Evolutionary conservation across 1,140 invertebrate species (phyloP), one percentile per base, ranked within the genome.

Genomic region (Trichonephila clavata): DNA sequence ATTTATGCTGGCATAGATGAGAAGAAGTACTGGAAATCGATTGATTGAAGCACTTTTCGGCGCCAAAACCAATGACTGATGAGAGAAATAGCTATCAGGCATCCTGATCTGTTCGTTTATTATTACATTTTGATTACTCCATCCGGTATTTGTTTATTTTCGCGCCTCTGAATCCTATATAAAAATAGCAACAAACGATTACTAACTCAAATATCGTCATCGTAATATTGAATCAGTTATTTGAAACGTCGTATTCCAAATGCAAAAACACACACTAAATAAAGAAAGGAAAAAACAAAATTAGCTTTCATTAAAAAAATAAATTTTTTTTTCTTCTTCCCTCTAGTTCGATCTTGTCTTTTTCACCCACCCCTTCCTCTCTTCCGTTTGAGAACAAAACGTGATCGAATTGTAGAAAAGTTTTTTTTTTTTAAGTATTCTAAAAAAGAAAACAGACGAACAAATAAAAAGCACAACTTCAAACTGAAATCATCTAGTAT

Each of bases 401-500:
- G 59, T 92, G 60, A 92, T 92, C 80, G 80, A 92, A 92, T 32
- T n/a, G 20, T 61, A 24, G 16, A 18, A 14, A 77, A 32, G 27
- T 39, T 39, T 39, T 39, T 39, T 39, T 39, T 39, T 39, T 39
- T 39, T 18, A 18, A 24, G 27, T 16, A 18, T 71, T 71, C 10
- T 13, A 50, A 50, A 39, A 39, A 63, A 43, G 68, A 91, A 92
- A 84, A 92, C 57, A 84, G 18, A 21, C 3, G 7, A 61, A 88
- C 10, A 68, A 27, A 20, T 68, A 65, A 88, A 57, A 91, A 65
- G 80, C 18, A 90, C 39, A 27, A 60, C 50, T 80, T 81, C 43
- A 90, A 60, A 63, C 71, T 81, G 89, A 90, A 92, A 92, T 92
- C 90, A 92, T 83, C 59, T 61, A 92, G 83, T 92, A 92, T 86